These are phyloP conservation scores for Beaufortia kweichowensis DNA, from an alignment of 2,113 vertebrate species.

Conservation along the genomic window DNA sequence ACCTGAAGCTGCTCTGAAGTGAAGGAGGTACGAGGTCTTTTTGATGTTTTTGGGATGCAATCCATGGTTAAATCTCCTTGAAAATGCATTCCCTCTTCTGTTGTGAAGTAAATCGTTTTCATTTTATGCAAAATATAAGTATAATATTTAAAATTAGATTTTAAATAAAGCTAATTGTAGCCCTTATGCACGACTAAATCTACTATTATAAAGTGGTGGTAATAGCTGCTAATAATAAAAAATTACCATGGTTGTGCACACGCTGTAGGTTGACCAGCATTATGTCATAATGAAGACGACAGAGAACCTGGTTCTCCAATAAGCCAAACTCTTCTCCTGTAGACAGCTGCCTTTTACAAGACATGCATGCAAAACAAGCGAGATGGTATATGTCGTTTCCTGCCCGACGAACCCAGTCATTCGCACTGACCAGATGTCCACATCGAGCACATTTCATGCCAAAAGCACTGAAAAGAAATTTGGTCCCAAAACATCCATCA, in stretches of 20 bases:
- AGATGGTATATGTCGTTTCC: constrained; percentile 92
- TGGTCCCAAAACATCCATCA: not conserved
- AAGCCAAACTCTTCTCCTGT: constrained; percentile 94
- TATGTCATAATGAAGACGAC: constrained; percentile 92
- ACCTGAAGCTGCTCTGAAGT: constrained; percentile 93
- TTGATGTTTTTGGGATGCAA: constrained; percentile 91
- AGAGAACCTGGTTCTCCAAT: constrained; percentile 93
- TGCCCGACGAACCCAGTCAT: constrained; percentile 92
- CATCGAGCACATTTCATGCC: constrained; percentile 93
- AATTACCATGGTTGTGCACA: constrained; percentile 64
- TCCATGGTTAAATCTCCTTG: constrained; percentile 90
- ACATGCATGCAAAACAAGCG: constrained; percentile 94
- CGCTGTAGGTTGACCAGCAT: constrained; percentile 92
- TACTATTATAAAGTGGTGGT: too few species aligned
- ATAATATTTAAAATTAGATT: not conserved
- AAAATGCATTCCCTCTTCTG: constrained; percentile 87
- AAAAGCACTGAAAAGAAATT: constrained; percentile 80
- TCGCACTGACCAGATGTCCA: constrained; percentile 89
- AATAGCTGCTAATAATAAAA: not conserved
- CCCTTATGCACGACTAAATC: too few species aligned
- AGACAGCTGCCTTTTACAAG: constrained; percentile 93
- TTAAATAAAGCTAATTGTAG: too few species aligned
- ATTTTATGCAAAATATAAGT: not conserved
- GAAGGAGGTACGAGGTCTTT: constrained; percentile 92
- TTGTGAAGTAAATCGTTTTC: not conserved